These are phyloP conservation scores for Pionites leucogaster DNA, from an alignment of 2,113 vertebrate genomes.

Conservation along the genomic window DNA sequence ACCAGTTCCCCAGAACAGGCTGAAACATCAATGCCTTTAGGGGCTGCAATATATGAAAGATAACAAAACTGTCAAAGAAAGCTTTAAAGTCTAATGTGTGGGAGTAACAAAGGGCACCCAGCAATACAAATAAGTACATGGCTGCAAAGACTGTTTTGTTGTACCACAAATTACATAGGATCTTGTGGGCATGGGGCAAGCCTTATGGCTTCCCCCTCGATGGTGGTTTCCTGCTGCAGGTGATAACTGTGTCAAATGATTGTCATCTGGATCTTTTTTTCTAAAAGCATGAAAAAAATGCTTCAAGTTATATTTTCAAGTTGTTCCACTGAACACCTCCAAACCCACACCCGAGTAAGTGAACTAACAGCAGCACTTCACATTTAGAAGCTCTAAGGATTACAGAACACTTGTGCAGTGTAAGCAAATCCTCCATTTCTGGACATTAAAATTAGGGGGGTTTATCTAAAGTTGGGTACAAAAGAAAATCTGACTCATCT, in stretches of 20 bases:
- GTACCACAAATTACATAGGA: background rate
- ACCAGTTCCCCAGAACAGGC: background rate
- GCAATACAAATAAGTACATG: background rate
- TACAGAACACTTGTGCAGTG: background rate
- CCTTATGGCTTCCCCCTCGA: background rate
- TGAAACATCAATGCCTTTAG: background rate
- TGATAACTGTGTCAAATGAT: background rate
- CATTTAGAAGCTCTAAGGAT: background rate
- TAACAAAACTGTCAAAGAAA: constrained; percentile 39
- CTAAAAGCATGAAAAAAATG: background rate
- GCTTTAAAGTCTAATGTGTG: constrained; percentile 22
- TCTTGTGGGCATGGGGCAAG: background rate
- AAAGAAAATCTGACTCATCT: constrained; percentile 16
- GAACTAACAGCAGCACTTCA: background rate
- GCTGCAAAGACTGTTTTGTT: background rate
- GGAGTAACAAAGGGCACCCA: constrained; percentile 23
- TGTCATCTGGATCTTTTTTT: constrained; percentile 8
- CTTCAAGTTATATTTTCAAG: background rate
- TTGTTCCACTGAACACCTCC: background rate
- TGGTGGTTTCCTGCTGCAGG: background rate
- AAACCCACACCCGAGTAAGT: background rate
- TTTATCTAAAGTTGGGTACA: background rate
- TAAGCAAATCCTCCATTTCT: constrained; percentile 4
- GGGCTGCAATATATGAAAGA: background rate
- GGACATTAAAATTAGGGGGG: background rate